Evolutionary conservation across 2,888 invertebrate genomes (phyloP).

Genomic region (Chorisops tibialis): DNA sequence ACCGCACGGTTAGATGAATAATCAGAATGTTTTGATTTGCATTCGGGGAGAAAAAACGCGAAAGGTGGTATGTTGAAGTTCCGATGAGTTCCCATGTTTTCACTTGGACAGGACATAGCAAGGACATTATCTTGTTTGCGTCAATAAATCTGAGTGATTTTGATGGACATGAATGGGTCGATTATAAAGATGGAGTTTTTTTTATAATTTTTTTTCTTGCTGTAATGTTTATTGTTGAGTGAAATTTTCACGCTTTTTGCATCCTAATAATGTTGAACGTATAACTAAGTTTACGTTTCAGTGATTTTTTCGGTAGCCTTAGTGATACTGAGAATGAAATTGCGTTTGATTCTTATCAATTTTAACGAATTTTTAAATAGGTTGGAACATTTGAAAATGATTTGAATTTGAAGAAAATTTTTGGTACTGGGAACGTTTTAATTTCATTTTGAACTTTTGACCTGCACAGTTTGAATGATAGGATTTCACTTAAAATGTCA

Average conservation of each 20-base stretch:
- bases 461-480: too few relatives aligned
- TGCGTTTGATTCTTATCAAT: too few relatives aligned
- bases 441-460: too few relatives aligned
- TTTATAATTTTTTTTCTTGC: background rate
- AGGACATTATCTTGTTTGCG: slow-evolving; percentile 29
- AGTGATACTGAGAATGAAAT: too few relatives aligned
- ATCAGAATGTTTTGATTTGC: slow-evolving; percentile 32
- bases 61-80: background rate
- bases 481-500: too few relatives aligned
- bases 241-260: slow-evolving; percentile 30
- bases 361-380: too few relatives aligned
- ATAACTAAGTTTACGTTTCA: slow-evolving; percentile 9
- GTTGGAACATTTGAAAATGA: too few relatives aligned
- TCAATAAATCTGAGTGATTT: slow-evolving; percentile 28
- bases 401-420: too few relatives aligned
- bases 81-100: background rate
- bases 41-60: slow-evolving; percentile 7
- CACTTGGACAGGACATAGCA: background rate
- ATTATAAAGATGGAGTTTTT: slow-evolving; percentile 9
- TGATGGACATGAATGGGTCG: slow-evolving; percentile 27
- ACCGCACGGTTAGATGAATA: slow-evolving; percentile 29
- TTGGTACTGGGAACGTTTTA: too few relatives aligned
- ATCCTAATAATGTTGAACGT: background rate
- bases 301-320: slow-evolving; percentile 7
- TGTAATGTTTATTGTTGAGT: slow-evolving; percentile 8